Percentiles rank a stretch among this genome's conserved stretches.
Evolutionary conservation across 2,113 vertebrate genomes (phyloP).

Genomic region (Lophochroa leadbeateri): DNA sequence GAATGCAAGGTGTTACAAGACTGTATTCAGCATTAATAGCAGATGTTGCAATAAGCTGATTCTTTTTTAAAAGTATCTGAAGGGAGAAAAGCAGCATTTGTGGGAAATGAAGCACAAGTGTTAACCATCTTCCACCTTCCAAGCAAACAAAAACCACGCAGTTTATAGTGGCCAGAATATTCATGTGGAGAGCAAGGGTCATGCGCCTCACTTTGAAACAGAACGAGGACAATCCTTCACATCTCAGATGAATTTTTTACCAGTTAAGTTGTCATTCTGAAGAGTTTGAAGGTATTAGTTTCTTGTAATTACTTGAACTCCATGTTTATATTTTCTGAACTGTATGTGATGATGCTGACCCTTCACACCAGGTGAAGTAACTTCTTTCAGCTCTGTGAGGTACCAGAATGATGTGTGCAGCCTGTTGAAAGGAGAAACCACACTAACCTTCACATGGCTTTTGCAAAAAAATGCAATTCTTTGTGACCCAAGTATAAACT

Average conservation of each 20-base stretch:
- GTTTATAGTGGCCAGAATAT: not conserved
- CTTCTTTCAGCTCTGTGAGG: not conserved
- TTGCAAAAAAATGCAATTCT: not conserved
- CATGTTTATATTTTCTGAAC: not conserved
- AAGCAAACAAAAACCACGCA: not conserved
- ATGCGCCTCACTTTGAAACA: not conserved
- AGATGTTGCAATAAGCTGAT: not conserved
- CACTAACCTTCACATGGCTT: not conserved
- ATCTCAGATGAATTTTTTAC: not conserved
- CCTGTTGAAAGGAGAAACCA: not conserved
- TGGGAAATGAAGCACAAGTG: not conserved
- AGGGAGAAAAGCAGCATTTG: not conserved
- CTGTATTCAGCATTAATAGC: not conserved
- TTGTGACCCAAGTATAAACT: not conserved
- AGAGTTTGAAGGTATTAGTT: not conserved
- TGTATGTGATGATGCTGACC: not conserved
- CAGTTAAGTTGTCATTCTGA: not conserved
- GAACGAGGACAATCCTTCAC: accelerated
- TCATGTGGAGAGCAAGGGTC: not conserved
- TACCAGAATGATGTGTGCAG: not conserved
- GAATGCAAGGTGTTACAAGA: not conserved
- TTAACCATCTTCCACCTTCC: not conserved
- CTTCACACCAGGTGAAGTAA: not conserved
- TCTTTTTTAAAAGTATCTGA: not conserved
- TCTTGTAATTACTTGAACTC: not conserved